These are phyloP conservation scores for Melanotaenia boesemani DNA, from an alignment of 2,797 vertebrate species.

Conservation along the genomic window DNA sequence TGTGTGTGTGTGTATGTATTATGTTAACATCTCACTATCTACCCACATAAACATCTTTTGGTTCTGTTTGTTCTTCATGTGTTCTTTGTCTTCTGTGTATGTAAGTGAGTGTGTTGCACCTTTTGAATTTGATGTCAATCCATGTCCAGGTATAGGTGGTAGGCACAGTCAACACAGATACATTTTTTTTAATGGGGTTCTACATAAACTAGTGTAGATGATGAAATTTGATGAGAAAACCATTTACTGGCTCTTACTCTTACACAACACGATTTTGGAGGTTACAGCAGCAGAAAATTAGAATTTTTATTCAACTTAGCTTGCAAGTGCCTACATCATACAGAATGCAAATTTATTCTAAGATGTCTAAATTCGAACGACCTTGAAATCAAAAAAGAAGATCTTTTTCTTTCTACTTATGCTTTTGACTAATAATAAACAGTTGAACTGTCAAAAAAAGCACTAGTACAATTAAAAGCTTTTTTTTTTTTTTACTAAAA, in stretches of 20 bases:
- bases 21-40: background rate
- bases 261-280: background rate
- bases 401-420: background rate
- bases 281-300: background rate
- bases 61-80: too few species aligned
- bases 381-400: background rate
- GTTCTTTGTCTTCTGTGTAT: too few species aligned
- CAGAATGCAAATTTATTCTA: background rate
- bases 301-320: background rate
- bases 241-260: background rate
- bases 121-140: background rate
- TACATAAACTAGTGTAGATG: background rate
- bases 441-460: background rate
- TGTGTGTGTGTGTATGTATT: too few species aligned
- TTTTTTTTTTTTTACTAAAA: conserved; percentile 4
- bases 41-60: too few species aligned
- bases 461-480: background rate
- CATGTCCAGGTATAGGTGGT: background rate
- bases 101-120: background rate
- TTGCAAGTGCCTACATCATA: background rate
- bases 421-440: background rate
- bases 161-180: background rate
- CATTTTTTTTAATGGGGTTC: too few species aligned
- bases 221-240: background rate
- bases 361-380: background rate